Base-by-base conservation (phyloP, 2,888 invertebrate genomes). In the Gibbula magus region DNA sequence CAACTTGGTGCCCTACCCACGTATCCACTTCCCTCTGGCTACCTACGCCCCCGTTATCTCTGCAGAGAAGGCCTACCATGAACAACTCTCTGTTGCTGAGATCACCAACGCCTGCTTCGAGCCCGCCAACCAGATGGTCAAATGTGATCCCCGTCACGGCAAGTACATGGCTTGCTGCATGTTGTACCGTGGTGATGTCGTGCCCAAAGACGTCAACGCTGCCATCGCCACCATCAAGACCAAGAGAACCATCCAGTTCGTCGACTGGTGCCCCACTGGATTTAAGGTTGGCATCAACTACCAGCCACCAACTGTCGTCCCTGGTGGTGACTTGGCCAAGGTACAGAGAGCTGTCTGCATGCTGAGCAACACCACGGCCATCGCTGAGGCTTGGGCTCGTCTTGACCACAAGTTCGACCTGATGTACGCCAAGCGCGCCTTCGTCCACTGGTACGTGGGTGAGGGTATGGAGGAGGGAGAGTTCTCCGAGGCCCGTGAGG, bases 51-150 rank as follows among this genome's bases (percentile, higher is more conserved):
- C 97, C 25, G 96, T 98, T 90, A 97, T 97, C 93, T 97, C 97
- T 0, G 97, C 97, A 81, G 97, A 97, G 94, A 97, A 97, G 94
- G 97, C 97, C 10, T 97, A 97, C 94, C 97, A 98, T 93, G 97
- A 98, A 93, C 97, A 97, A 80, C 82, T 90, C 29, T 86, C 89
- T 2, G 88, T 90, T 53, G 84, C 91, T 35, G 90, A 91, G 77
- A 88, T 91, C 79, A 91, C 91, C 79, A 91, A 90, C 75, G 86
- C 89, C 29, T 98, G 98, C 93, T 83, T 96, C 95, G 52, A 97
- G 95, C 93, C 96, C 89, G 96, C 96, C 86, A 96, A 96, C 93
- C 97, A 97, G 94, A 96, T 97, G 97, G 96, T 97, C 0, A 96
- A 95, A 89, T 96, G 97, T 61, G 86, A 87, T 75, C 86, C 86